Evolutionary conservation across 1,140 invertebrate species (phyloP).

Genomic region (Drosophila mojavensis): DNA sequence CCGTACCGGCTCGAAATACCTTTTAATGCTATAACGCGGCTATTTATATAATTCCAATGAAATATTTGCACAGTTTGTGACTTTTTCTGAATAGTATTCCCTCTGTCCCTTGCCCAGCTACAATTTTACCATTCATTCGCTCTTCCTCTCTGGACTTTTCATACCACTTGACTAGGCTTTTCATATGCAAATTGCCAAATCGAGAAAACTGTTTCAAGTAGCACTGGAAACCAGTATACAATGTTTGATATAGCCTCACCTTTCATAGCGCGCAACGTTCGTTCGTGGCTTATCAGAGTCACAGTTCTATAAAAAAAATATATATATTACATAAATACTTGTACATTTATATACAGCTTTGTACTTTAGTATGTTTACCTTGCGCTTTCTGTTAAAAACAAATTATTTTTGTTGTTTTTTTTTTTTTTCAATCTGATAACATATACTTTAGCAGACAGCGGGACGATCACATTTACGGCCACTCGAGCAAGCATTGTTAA

Average conservation of each 20-base stretch:
- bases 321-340: slow-evolving; percentile 5
- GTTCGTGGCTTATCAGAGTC: slow-evolving; percentile 29
- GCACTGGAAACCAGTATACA: slow-evolving; percentile 4
- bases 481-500: slow-evolving; percentile 7
- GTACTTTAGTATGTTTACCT: slow-evolving; percentile 39
- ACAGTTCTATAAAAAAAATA: slow-evolving; percentile 7
- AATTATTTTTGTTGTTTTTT: slow-evolving; percentile 13
- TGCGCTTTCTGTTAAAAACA: slow-evolving; percentile 33
- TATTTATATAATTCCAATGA: slow-evolving; percentile 33
- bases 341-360: background rate
- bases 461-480: slow-evolving; percentile 24
- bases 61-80: slow-evolving; percentile 38
- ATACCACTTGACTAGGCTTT: slow-evolving; percentile 14
- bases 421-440: slow-evolving; percentile 27
- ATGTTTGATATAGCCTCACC: background rate
- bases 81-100: background rate
- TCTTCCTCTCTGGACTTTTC: background rate
- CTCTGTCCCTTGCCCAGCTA: background rate
- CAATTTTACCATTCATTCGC: background rate
- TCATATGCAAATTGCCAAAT: slow-evolving; percentile 4
- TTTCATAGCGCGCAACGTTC: slow-evolving; percentile 8
- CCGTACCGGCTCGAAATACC: slow-evolving; percentile 37
- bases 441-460: slow-evolving; percentile 41
- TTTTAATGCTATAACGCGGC: slow-evolving; percentile 7
- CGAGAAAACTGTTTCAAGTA: slow-evolving; percentile 1